Conservation (phyloP, 2,888 invertebrate species). For the Heterodera filipjevi region DNA sequence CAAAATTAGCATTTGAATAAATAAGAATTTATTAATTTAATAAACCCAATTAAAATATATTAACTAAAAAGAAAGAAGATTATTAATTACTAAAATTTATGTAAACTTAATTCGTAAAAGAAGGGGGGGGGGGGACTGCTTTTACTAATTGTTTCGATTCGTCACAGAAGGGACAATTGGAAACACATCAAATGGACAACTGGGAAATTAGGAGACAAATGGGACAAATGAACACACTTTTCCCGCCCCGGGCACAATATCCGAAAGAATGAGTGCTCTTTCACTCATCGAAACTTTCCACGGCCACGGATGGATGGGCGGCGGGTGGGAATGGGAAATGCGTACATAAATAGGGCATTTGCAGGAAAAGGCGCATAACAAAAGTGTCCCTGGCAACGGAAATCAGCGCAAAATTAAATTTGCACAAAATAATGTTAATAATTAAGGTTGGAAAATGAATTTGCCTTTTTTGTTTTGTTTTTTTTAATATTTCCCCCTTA, state of each 20-base stretch:
- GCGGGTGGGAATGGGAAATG: not conserved
- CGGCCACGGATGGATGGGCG: not conserved
- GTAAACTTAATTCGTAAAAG: no score
- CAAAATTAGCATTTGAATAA: not conserved
- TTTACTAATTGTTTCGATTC: no score
- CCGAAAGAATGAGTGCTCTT: not conserved
- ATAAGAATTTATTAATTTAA: not conserved
- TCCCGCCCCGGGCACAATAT: not conserved
- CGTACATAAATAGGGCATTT: no score
- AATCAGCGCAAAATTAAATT: conserved; percentile 12
- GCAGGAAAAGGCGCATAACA: not conserved
- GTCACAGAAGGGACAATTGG: no score
- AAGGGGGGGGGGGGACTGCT: no score
- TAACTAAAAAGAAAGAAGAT: no score
- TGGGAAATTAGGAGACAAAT: not conserved
- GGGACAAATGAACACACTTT: not conserved
- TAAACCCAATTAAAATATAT: no score
- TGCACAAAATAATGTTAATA: not conserved
- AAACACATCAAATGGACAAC: not conserved
- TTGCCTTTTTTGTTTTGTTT: no score
- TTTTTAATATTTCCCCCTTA: no score
- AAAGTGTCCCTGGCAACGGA: conserved; percentile 10
- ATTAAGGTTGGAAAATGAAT: not conserved
- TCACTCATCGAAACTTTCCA: not conserved
- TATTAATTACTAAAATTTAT: no score